Conservation (phyloP, 2,888 invertebrate species). For the Tinea trinotella region DNA sequence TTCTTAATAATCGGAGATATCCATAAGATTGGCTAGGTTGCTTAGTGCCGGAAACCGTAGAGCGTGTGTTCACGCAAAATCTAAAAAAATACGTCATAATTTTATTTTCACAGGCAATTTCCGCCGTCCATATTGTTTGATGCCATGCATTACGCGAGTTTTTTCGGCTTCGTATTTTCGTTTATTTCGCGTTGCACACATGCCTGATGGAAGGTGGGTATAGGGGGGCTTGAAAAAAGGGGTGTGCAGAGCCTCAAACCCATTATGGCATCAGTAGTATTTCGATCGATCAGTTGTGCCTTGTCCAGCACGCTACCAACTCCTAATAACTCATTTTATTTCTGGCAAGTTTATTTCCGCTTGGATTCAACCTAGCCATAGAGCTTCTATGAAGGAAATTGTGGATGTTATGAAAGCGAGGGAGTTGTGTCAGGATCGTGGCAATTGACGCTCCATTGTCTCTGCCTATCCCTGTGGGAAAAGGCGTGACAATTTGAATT, state of each 20-base stretch:
- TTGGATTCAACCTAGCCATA: no score
- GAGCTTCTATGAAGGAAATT: no score
- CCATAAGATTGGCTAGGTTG: no score
- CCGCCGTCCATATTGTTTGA: slow-evolving; percentile 27
- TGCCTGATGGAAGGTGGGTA: slow-evolving; percentile 2
- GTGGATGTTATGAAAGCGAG: no score
- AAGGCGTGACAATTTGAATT: no score
- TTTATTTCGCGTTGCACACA: slow-evolving; percentile 44
- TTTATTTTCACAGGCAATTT: slow-evolving; percentile 29
- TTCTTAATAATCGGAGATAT: no score
- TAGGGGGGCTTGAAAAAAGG: neutral
- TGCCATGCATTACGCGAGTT: slow-evolving; percentile 64
- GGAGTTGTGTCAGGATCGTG: no score
- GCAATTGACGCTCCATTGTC: no score
- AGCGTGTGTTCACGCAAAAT: no score
- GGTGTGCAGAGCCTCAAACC: slow-evolving; percentile 1
- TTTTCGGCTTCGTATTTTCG: slow-evolving; percentile 56
- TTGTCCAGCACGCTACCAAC: neutral
- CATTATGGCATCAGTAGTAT: slow-evolving; percentile 7
- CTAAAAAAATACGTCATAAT: no score
- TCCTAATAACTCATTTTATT: neutral
- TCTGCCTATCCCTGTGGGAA: no score
- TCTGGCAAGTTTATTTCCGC: neutral
- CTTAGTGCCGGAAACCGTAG: no score
- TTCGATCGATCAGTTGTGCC: slow-evolving; percentile 8